Evolutionary conservation across 1,140 invertebrate species (phyloP).

Genomic region (Macrobrachium nipponense): DNA sequence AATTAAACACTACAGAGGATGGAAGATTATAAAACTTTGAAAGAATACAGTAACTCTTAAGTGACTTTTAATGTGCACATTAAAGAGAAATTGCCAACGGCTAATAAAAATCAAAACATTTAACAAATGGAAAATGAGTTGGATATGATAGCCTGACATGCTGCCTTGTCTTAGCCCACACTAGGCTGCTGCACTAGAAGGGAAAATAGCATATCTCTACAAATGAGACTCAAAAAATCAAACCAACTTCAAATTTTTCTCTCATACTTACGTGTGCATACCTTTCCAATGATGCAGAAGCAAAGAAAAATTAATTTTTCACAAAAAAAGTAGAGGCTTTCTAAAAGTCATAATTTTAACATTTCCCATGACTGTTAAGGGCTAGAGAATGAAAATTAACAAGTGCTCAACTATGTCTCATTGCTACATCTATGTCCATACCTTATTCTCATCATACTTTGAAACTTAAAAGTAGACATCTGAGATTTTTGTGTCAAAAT

Average conservation of each 20-base stretch:
- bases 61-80: too few relatives aligned
- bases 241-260: background rate
- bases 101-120: too few relatives aligned
- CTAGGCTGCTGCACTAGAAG: background rate
- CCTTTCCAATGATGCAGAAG: slow-evolving; percentile 53
- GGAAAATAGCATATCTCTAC: background rate
- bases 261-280: slow-evolving; percentile 52
- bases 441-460: too few relatives aligned
- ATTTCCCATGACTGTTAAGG: slow-evolving; percentile 15
- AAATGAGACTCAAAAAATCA: background rate
- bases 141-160: too few relatives aligned
- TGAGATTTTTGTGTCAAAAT: too few relatives aligned
- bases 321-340: slow-evolving; percentile 17
- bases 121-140: too few relatives aligned
- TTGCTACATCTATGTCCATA: slow-evolving; percentile 12
- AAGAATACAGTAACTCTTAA: too few relatives aligned
- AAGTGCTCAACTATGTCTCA: slow-evolving; percentile 31
- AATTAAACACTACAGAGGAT: too few relatives aligned
- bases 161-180: too few relatives aligned
- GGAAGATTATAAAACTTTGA: too few relatives aligned
- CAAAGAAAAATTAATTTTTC: slow-evolving; percentile 47
- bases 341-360: background rate
- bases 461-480: too few relatives aligned
- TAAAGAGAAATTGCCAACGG: too few relatives aligned
- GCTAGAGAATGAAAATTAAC: background rate